Evolutionary conservation across 2,113 vertebrate species (phyloP), one percentile per base, ranked within the genome.

Genomic region (Oceanites oceanicus): DNA sequence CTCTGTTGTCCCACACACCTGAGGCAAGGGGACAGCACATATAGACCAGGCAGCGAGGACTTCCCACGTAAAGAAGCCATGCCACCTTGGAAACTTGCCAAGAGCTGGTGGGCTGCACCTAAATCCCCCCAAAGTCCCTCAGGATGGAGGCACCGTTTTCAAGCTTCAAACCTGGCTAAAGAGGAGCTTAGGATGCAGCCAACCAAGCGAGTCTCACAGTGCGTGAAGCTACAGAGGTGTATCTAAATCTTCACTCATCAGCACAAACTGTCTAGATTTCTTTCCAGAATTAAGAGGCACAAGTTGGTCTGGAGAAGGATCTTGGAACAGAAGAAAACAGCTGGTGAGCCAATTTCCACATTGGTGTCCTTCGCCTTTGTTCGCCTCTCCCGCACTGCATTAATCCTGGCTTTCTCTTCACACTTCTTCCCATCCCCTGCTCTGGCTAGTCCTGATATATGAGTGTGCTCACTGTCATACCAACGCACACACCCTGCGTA

Each of bases 401-500:
- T 68, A 55, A 65, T 79, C 62, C 36, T 42, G 78, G 11, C 40
- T 93, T 88, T 83, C 53, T 59, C 78, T 68, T 90, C 58, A 15
- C 21, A 65, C 12, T 58, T 88, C 62, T 79, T 72, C 50, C 78
- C 27, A 71, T 22, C 8, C 62, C 40, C 7, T 21, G 74, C 62
- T 87, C 61, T 17, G 8, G 56, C 62, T 47, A 38, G 15, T 55
- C 75, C 74, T 32, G 61, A 36, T 25, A 29, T 9, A 22, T 4
- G 21, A 27, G 44, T 44, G 36, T 55, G 38, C 75, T 45, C 66
- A 25, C 62, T 76, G 9, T 53, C 13, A 1, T 14, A 75, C 47
- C 30, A 52, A 59, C 2, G 6, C 2, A 2, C 1, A 1, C 6
- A 0, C 11, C 15, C 68, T 22, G 42, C 0, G 1, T 7, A 5